phyloP scores from a whole-genome alignment of 2,797 vertebrate genomes.

The Tympanoctomys barrerae region DNA sequence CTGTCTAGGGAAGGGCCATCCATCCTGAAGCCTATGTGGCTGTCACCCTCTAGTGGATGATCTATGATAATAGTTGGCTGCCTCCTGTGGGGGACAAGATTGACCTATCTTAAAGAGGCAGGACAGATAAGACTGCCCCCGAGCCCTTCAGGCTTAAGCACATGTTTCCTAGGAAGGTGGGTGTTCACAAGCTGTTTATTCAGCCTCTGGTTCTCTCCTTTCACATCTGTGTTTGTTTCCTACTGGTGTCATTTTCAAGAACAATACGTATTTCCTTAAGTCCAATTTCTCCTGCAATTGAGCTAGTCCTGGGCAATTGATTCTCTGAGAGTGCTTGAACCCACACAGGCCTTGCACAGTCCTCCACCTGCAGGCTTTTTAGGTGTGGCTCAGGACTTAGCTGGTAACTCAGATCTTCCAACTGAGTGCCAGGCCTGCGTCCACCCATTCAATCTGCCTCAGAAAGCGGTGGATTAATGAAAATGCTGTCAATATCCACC shows the following conservation, averaged over 20 bases:
- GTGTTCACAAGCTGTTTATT: conserved; percentile 14
- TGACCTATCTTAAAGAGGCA: conserved; percentile 15
- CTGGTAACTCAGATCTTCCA: neutral
- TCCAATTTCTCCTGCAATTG: conserved; percentile 49
- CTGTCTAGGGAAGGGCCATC: conserved; percentile 10
- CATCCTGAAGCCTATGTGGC: conserved; percentile 73
- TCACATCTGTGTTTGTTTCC: conserved; percentile 67
- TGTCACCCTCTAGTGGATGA: conserved; percentile 86
- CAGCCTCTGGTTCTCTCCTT: conserved; percentile 39
- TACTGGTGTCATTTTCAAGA: conserved; percentile 68
- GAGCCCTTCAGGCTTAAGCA: neutral
- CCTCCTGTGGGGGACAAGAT: conserved; percentile 63
- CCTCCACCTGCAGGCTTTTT: conserved; percentile 14
- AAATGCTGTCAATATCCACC: neutral
- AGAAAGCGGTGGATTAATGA: neutral
- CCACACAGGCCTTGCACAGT: neutral
- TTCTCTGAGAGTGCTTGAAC: conserved; percentile 55
- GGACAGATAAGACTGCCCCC: neutral
- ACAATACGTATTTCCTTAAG: conserved; percentile 75
- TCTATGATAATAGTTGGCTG: conserved; percentile 74
- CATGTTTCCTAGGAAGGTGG: conserved; percentile 35
- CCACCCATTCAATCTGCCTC: neutral
- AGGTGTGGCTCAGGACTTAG: neutral
- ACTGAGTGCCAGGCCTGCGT: neutral
- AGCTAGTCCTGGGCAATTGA: conserved; percentile 25